Conservation (phyloP, 2,113 vertebrate genomes). For the Brachyhypopomus gauderio region DNA sequence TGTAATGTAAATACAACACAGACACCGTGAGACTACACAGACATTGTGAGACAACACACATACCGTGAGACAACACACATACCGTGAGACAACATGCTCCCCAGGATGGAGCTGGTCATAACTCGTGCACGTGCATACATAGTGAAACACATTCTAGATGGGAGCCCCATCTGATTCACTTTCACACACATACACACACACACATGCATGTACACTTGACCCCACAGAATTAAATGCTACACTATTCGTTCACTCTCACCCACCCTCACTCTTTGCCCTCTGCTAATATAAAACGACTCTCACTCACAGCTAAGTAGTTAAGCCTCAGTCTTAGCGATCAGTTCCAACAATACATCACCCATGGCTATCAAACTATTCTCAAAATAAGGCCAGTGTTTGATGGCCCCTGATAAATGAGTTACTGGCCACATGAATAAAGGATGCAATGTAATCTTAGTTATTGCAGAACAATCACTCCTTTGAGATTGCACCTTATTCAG, state of each 20-base stretch:
- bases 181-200: not conserved
- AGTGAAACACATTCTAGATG: too few relatives aligned
- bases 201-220: conserved; percentile 12
- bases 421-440: conserved; percentile 19
- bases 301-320: conserved; percentile 36
- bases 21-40: too few relatives aligned
- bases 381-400: conserved; percentile 39
- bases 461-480: conserved; percentile 35
- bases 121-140: too few relatives aligned
- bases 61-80: too few relatives aligned
- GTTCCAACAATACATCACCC: conserved; percentile 22
- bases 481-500: conserved; percentile 41
- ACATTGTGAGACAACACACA: too few relatives aligned
- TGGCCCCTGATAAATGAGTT: conserved; percentile 30
- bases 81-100: too few relatives aligned
- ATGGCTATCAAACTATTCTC: conserved; percentile 41
- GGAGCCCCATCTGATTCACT: not conserved
- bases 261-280: not conserved
- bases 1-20: too few relatives aligned
- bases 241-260: conserved; percentile 7
- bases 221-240: conserved; percentile 4
- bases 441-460: conserved; percentile 32
- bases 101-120: too few relatives aligned
- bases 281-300: conserved; percentile 2
- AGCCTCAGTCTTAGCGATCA: conserved; percentile 42